Conservation (phyloP, 1,140 invertebrate species). For the Aphidius ervi region DNA sequence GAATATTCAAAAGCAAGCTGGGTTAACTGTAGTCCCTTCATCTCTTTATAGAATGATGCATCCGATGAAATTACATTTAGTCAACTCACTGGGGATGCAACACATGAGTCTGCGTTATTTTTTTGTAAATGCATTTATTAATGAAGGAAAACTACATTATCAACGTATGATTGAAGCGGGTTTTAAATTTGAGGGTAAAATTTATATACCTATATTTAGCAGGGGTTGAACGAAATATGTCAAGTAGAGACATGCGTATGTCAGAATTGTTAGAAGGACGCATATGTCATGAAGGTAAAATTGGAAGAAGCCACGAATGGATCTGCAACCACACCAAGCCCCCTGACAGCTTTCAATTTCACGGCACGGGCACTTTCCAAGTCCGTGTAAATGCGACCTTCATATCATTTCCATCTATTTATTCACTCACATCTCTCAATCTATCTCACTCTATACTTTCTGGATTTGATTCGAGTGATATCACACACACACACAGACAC, state of each 20-base stretch:
- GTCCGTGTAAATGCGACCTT: not conserved
- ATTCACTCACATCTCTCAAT: too few species aligned
- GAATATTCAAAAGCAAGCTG: not conserved
- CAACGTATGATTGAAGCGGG: too few species aligned
- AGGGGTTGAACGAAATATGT: not conserved
- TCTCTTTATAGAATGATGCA: slow-evolving; percentile 22
- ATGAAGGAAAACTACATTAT: not conserved
- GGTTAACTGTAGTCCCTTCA: not conserved
- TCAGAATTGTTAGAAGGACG: slow-evolving; percentile 4
- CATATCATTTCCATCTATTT: not conserved
- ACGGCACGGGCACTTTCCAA: slow-evolving; percentile 24
- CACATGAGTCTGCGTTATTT: not conserved
- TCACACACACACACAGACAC: too few species aligned
- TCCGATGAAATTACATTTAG: slow-evolving; percentile 40
- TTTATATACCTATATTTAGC: not conserved
- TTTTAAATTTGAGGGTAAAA: not conserved
- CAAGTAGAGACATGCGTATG: slow-evolving; percentile 16
- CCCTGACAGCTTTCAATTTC: slow-evolving; percentile 29
- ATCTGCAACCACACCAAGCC: slow-evolving; percentile 10
- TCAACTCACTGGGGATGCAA: slow-evolving; percentile 2
- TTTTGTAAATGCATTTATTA: slow-evolving; percentile 1
- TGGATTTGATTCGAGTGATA: too few species aligned
- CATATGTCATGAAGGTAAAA: slow-evolving; percentile 25
- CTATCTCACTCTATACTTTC: too few species aligned
- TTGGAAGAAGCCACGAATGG: slow-evolving; percentile 21